A percentile compares a stretch with the other conserved stretches of the same genome.
phyloP scores from a whole-genome alignment of 2,113 vertebrate genomes.

The Peromyscus polionotus region DNA sequence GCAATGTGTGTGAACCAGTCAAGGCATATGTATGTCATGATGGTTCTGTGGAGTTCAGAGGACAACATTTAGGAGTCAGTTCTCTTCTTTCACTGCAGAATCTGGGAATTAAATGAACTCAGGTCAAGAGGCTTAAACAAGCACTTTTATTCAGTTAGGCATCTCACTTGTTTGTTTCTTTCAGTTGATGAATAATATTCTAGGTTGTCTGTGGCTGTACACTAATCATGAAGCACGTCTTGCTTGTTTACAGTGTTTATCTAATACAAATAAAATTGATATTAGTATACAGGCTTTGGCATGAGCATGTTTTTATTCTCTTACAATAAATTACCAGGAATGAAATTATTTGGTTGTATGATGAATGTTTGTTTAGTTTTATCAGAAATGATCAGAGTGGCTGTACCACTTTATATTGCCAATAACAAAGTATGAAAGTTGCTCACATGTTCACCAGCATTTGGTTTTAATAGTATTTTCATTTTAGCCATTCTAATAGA shows the following conservation, averaged over 20 bases:
- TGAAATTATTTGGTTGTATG: neutral
- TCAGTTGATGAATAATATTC: neutral
- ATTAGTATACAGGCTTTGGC: neutral
- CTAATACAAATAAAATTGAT: conserved; percentile 20
- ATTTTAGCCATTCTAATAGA: conserved; percentile 4
- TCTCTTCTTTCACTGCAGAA: neutral
- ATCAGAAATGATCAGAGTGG: neutral
- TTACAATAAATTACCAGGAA: neutral
- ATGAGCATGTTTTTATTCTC: conserved; percentile 21
- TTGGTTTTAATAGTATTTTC: neutral
- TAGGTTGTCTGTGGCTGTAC: neutral
- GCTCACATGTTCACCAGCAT: neutral
- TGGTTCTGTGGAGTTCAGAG: neutral
- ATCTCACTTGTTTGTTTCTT: neutral
- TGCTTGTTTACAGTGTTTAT: neutral
- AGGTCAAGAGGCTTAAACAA: neutral
- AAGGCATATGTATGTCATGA: neutral
- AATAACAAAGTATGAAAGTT: neutral
- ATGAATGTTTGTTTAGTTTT: neutral
- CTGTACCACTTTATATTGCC: neutral
- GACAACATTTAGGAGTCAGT: neutral
- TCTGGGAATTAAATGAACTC: neutral
- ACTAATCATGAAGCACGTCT: neutral
- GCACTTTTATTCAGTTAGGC: neutral
- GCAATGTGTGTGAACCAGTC: neutral